Conservation (phyloP, 2,797 vertebrate genomes). For the Lagodon rhomboides region DNA sequence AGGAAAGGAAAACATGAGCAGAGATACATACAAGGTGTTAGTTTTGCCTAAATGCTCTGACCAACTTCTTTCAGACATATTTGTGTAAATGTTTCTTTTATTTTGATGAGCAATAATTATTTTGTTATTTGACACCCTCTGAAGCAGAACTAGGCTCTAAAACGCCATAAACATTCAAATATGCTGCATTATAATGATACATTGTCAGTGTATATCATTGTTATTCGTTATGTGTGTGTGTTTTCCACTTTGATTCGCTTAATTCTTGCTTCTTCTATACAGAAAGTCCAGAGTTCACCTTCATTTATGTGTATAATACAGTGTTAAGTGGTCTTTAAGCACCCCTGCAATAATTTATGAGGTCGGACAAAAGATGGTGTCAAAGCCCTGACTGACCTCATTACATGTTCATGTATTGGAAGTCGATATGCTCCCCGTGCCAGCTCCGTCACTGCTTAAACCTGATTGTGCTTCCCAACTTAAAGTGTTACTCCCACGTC, state of each 20-base stretch:
- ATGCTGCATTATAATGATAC: neutral
- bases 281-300: constrained; percentile 3
- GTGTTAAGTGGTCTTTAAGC: constrained; percentile 74
- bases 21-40: neutral
- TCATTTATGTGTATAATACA: constrained; percentile 54
- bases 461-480: constrained; percentile 58
- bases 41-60: neutral
- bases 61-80: neutral
- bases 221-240: neutral
- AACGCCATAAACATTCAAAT: neutral
- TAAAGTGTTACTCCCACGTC: too few species aligned
- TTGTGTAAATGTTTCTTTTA: neutral
- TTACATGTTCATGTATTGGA: constrained; percentile 71
- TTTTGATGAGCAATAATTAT: neutral
- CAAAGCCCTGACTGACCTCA: constrained; percentile 62
- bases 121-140: neutral
- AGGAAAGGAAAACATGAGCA: neutral
- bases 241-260: neutral
- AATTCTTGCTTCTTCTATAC: neutral
- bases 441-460: constrained; percentile 36
- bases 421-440: constrained; percentile 58
- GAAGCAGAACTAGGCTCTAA: neutral
- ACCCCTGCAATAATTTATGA: constrained; percentile 78
- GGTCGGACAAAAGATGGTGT: constrained; percentile 63
- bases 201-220: neutral